Evolutionary conservation across 2,888 invertebrate genomes (phyloP), one percentile per base, ranked within the genome.

Genomic region (Patella ulyssiponensis): DNA sequence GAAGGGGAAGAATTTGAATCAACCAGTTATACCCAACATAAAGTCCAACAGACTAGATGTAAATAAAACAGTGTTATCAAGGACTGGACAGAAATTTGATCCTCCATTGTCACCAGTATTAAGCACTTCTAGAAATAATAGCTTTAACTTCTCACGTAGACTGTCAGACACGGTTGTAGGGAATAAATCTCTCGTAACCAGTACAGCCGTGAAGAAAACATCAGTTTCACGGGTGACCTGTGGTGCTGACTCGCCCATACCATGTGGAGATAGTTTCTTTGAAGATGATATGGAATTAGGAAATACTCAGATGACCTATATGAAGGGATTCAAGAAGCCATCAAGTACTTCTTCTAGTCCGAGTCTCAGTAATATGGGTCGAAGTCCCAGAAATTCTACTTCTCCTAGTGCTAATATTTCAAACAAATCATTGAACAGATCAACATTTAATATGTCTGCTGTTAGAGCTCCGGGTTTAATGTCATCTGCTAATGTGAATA

Each of bases 251-350:
- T 87, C 87, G 1, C 86, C 87, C 11, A 85, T 88, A 72, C 89
- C 89, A 1, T 88, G 90, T 83, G 90, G 90, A 9, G 89, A 91
- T 23, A 90, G 90, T 77, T 91, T 91, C 82, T 90, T 88, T 83
- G 89, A 90, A 70, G 87, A 86, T 20, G 86, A 87, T 80, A 82
- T 83, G 12, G 78, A 84, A 51, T 77, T 87, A 52, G 86, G 85
- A 14, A 87, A 88, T 73, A 83, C 86, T 20, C 86, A 87, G 79
- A 83, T 83, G 44, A 81, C 81, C 54, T 86, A 85, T 72, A 85
- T 86, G 80, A 81, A 83, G 12, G 78, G 79, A 11, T 86, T 85
- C 73, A 84, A 77, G 44, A 71, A 78, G 15, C 81, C 80, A 54
- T 81, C 84, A 7, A 14, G 78, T 53, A 74, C 71, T 23, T 73